phyloP scores from a whole-genome alignment of 1,140 invertebrate genomes.

The Harlomillsia oculata region DNA sequence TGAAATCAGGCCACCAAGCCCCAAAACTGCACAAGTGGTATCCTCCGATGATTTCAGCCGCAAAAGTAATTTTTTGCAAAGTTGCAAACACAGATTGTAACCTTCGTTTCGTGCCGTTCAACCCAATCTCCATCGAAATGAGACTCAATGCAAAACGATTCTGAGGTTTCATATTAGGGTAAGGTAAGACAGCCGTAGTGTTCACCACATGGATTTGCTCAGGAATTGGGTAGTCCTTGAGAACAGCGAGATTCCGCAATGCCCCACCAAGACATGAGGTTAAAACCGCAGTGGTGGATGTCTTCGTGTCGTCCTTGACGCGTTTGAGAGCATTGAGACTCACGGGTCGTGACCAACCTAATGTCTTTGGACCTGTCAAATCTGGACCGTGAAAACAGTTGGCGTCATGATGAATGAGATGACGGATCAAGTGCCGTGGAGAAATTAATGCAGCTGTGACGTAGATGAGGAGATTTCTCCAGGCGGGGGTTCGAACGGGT shows the following conservation, averaged over 20 bases:
- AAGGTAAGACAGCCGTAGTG: conserved; percentile 24
- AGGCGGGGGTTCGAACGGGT: background rate
- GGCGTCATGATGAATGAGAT: conserved; percentile 19
- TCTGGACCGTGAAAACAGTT: conserved; percentile 30
- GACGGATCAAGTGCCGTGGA: conserved; percentile 18
- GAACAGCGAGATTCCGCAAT: conserved; percentile 9
- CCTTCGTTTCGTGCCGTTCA: conserved; percentile 5
- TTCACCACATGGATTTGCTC: background rate
- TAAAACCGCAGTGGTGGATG: conserved; percentile 15
- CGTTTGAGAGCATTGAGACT: conserved; percentile 3
- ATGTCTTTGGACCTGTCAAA: conserved; percentile 24
- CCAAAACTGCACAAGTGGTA: conserved; percentile 5
- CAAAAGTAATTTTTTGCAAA: conserved; percentile 1
- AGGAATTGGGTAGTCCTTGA: conserved; percentile 6
- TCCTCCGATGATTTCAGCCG: background rate
- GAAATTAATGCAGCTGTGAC: conserved; percentile 1
- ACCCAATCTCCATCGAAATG: conserved; percentile 19
- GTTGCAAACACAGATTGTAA: conserved; percentile 10
- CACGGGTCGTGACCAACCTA: conserved; percentile 23
- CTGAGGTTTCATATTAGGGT: conserved; percentile 22
- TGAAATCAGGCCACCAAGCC: conserved; percentile 10
- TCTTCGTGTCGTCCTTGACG: conserved; percentile 9
- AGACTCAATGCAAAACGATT: conserved; percentile 28
- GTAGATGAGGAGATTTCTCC: conserved; percentile 6
- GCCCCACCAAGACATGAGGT: conserved; percentile 8